These are phyloP conservation scores for Myzus persicae DNA, from an alignment of 1,140 invertebrate species.

Conservation along the genomic window DNA sequence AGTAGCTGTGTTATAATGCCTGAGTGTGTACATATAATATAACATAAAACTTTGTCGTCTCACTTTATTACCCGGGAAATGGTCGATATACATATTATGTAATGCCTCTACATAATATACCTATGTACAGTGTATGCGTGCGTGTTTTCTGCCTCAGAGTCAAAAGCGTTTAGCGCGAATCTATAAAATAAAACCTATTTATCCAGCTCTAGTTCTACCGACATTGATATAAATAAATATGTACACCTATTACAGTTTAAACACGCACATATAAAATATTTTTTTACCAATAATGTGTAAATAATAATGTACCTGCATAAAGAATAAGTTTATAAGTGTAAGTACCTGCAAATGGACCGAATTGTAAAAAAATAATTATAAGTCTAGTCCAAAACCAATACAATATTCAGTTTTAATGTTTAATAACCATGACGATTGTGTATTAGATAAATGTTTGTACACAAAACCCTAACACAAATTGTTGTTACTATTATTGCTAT, in stretches of 20 bases:
- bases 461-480: not conserved
- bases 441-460: not conserved
- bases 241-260: not conserved
- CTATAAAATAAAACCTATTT: not conserved
- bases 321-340: not conserved
- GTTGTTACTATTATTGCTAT: not conserved
- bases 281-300: not conserved
- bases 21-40: too few species aligned
- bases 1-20: too few species aligned
- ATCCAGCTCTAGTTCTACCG: not conserved
- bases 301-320: not conserved
- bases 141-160: too few species aligned
- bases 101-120: too few species aligned
- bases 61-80: not conserved
- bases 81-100: not conserved
- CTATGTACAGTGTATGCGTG: too few species aligned
- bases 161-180: not conserved
- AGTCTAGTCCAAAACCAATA: conserved; percentile 8
- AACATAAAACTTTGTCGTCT: not conserved
- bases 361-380: not conserved
- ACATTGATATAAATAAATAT: not conserved
- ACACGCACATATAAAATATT: not conserved
- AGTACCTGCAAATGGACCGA: not conserved
- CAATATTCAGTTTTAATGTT: not conserved
- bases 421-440: not conserved